Evolutionary conservation across 35 echinoderm and acorn worm genomes (phyloP).

Genomic region (Stichopus chloronotus): DNA sequence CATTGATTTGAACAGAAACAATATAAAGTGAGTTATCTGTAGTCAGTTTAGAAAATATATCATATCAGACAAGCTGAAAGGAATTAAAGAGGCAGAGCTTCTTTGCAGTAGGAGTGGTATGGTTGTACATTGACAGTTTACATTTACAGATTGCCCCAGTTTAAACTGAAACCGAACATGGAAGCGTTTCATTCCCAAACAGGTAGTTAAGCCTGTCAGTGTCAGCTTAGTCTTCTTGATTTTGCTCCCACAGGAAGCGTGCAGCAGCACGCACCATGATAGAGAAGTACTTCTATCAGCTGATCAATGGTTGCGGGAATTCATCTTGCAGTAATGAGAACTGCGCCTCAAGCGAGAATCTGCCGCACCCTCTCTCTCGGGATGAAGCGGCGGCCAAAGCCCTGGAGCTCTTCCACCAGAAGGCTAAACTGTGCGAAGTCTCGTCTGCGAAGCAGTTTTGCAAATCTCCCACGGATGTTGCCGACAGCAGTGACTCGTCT

Average conservation of each 20-base stretch:
- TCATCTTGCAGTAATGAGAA: constrained; percentile 76
- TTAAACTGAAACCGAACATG: no score
- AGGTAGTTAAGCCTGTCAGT: no score
- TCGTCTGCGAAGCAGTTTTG: constrained; percentile 66
- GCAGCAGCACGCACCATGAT: constrained; percentile 81
- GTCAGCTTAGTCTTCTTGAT: not conserved
- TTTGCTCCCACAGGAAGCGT: constrained; percentile 76
- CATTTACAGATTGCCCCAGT: no score
- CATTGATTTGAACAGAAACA: no score
- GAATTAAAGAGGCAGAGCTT: no score
- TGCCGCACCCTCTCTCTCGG: constrained; percentile 43
- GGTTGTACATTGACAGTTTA: no score
- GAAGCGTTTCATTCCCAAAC: no score
- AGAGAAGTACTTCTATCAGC: constrained; percentile 96
- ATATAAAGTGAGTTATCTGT: no score
- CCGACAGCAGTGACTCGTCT: constrained; percentile 1
- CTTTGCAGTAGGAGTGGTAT: no score
- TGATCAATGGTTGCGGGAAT: constrained; percentile 90
- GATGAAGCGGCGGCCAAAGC: constrained; percentile 96
- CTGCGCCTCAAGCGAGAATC: constrained; percentile 86
- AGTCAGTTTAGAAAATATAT: no score
- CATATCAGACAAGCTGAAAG: no score
- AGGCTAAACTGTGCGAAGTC: constrained; percentile 82
- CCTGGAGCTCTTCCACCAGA: constrained; percentile 82
- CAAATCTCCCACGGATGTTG: constrained; percentile 24